Evolutionary conservation across 1,140 invertebrate species (phyloP), one percentile per base, ranked within the genome.

Genomic region (Monomorium pharaonis): DNA sequence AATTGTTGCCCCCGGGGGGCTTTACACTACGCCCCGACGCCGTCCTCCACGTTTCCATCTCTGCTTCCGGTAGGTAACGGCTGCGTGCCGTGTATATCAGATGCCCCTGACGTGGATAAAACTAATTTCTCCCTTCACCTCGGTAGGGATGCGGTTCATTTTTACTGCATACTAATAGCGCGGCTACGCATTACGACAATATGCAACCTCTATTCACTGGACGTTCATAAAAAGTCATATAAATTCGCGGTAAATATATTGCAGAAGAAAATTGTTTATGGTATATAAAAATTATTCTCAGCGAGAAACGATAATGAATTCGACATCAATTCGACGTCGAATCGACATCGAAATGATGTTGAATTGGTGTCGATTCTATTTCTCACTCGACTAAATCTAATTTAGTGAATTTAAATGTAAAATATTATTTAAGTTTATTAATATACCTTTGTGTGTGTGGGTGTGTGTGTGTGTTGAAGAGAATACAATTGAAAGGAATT

Each of bases 1-100:
- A 93, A 94, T 94, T 92, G 91, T 93, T 91, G 90, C 91, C 91
- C 83, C 88, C 86, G 75, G 86, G 88, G 87, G 77, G 86, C 80
- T 87, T 88, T 88, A 88, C 83, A 86, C 83, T 85, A 72, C 60
- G 84, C 80, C 84, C 60, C 56, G 85, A 81, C 87, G 76, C 69
- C 77, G 37, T 63, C 78, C 54, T 86, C 72, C 49, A 16, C 51
- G 58, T 77, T 88, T 83, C 62, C 84, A 77, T 75, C 47, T 44
- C 69, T n/a, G 72, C 30, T 86, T 84, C 85, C 77, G 88, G 51
- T 70, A 65, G 44, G 49, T 58, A 84, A 75, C 27, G 56, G n/a
- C 69, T 87, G 88, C 88, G 78, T 87, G 85, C 77, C 60, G 47
- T 65, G 78, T 89, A 90, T 89, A 90, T 87, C 88, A 89, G 80